Percentiles rank a stretch among this genome's conserved stretches.
Conservation (phyloP, 2,797 vertebrate species). For the Ispidina picta region DNA sequence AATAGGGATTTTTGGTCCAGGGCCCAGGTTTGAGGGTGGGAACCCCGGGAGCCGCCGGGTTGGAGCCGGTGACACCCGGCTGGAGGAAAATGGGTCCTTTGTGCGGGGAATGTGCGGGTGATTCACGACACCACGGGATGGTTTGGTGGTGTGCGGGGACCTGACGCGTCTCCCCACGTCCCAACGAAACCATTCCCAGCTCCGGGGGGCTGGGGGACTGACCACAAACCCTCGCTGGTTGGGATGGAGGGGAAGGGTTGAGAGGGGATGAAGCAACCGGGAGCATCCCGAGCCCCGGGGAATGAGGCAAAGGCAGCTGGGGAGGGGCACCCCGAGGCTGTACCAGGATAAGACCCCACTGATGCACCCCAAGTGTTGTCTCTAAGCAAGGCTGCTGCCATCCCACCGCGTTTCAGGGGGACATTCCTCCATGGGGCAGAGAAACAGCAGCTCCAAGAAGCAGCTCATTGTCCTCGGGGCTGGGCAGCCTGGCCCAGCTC, state of each 20-base stretch:
- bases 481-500: neutral
- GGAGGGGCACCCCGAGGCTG: neutral
- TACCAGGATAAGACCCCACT: rapidly evolving
- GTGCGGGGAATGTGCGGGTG: slow-evolving; percentile 71
- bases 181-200: rapidly evolving
- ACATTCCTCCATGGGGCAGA: slow-evolving; percentile 25
- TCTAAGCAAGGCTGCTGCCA: neutral
- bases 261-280: neutral
- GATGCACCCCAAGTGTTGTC: neutral
- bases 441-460: slow-evolving; percentile 13
- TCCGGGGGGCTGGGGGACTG: rapidly evolving
- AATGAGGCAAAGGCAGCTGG: rapidly evolving
- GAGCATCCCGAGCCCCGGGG: neutral
- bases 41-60: neutral
- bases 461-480: slow-evolving; percentile 14
- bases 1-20: neutral
- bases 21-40: neutral
- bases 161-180: rapidly evolving
- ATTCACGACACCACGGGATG: slow-evolving; percentile 55
- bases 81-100: slow-evolving; percentile 69
- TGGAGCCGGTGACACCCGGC: slow-evolving; percentile 44
- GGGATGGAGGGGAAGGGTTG: neutral
- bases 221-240: rapidly evolving
- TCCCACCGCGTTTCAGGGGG: neutral
- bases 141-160: neutral